These are phyloP conservation scores for Eurosta solidaginis DNA, from an alignment of 1,140 invertebrate genomes.

Conservation along the genomic window DNA sequence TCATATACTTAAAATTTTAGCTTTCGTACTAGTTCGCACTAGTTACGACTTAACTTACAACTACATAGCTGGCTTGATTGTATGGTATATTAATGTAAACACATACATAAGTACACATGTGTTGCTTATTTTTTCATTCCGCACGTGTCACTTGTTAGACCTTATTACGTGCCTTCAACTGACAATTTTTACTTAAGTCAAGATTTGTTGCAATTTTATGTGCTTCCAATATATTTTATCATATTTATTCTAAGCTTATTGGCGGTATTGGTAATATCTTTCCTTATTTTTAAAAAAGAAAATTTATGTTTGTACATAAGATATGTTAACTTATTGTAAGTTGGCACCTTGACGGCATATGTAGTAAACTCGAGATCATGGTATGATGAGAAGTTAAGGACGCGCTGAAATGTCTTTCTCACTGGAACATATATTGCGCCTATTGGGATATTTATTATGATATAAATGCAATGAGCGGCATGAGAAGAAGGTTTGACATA, in stretches of 20 bases:
- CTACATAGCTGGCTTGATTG: too few species aligned
- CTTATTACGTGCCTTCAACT: not conserved
- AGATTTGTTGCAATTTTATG: conserved; percentile 12
- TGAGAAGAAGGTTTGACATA: too few species aligned
- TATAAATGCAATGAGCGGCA: too few species aligned
- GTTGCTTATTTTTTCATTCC: not conserved
- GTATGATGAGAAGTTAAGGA: too few species aligned
- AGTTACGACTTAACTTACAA: too few species aligned
- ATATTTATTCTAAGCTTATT: not conserved
- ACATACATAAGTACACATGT: not conserved
- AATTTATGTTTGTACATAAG: too few species aligned
- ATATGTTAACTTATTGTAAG: not conserved
- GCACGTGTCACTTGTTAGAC: conserved; percentile 1
- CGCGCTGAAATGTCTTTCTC: too few species aligned
- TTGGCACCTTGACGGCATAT: not conserved
- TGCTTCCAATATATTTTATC: not conserved
- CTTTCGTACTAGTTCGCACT: too few species aligned
- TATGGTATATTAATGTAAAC: not conserved
- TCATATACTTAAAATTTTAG: too few species aligned
- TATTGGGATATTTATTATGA: too few species aligned
- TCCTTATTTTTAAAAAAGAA: not conserved
- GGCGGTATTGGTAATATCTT: not conserved
- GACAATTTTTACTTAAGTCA: conserved; percentile 2
- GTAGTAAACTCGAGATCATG: too few species aligned
- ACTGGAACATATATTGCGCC: too few species aligned